Evolutionary conservation across 2,797 vertebrate genomes (phyloP), one percentile per base, ranked within the genome.

Genomic region (Pseudochaenichthys georgianus): DNA sequence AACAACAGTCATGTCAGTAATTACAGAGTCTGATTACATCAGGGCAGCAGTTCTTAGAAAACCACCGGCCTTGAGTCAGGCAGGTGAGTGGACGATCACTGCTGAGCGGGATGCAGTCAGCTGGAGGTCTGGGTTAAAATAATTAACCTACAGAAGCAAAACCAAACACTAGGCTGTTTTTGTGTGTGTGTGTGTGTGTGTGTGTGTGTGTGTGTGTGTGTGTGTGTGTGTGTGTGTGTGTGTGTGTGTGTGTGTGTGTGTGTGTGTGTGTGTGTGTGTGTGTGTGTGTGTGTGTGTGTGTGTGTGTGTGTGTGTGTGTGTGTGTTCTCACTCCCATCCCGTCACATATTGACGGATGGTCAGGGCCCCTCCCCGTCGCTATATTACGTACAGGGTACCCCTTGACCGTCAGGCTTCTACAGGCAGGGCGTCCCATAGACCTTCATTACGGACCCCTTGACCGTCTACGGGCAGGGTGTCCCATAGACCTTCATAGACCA

Each of bases 21-120:
- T 94, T 91, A 92, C 86, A 87, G 91, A 85, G 73, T 92, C 91
- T 85, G 87, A 93, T 93, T 92, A 91, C 91, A 90, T 60, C 81
- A 75, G 74, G 47, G 75, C 84, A 81, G 85, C 82, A 75, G 78
- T 87, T 90, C 80, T 81, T 80, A 65, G 79, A 82, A 84, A 85
- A 86, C 84, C 82, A 23, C 81, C 34, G 47, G 80, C 88, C 90
- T 88, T 50, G 78, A 80, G 75, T 80, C 66, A 85, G 81, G 48
- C 89, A 93, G 91, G 92, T 92, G 91, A 88, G 78, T 72, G 84
- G 84, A 80, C 80, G 50, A 80, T 66, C 43, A 15, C 3, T n/a
- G 57, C 76, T 47, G 65, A 78, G 62, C 70, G 45, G 60, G 62
- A 67, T 21, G 2, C 28, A 60, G 83, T 70, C 87, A 75, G 83